Base-by-base conservation (phyloP, 2,888 invertebrate species). In the Agrilus cyanescens region DNA sequence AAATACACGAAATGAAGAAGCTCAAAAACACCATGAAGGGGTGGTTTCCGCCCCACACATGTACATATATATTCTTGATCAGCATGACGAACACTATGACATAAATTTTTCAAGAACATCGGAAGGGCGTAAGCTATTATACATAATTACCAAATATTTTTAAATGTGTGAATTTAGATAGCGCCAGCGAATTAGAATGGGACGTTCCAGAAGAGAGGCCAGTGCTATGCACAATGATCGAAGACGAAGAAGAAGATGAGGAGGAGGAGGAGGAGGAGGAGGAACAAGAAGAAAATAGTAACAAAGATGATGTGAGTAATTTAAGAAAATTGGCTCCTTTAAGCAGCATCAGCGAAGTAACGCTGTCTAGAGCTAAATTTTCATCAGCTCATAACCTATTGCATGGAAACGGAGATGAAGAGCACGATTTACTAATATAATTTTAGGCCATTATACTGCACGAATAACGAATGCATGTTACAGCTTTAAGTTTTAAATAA, bases 291-390 rank as follows among this genome's bases (percentile, higher is more conserved):
- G 42, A 46, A 33, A 37, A 47, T 18, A 42, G 38, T 14, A 42
- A 40, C 10, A 46, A 47, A 47, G 42, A 57, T 51, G 59, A 66
- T 63, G 74, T 74, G 72, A 74, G 73, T 68, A 60, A 54, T 39
- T 46, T 59, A 31, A 53, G 55, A 47, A 47, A 62, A 57, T 62
- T 69, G 61, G 72, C 73, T 53, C 73, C 73, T 42, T 60, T 71
- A 46, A 68, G 69, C 57, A 69, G 71, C 50, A 71, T 73, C 57
- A 74, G 73, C 55, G 73, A 74, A 63, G 68, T 69, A 46, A 66
- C 66, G 31, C 53, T 65, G 44, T 39, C 47, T 25, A 43, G 29
- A 35, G 37, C 38, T 40, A 15, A n/a, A 16, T 20, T 30, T 13
- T n/a, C n/a, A 13, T 20, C 12, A 20, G 14, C 32, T 38, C 25